Evolutionary conservation across 2,113 vertebrate genomes (phyloP), one percentile per base, ranked within the genome.

Genomic region (Nannobrachium achirus): DNA sequence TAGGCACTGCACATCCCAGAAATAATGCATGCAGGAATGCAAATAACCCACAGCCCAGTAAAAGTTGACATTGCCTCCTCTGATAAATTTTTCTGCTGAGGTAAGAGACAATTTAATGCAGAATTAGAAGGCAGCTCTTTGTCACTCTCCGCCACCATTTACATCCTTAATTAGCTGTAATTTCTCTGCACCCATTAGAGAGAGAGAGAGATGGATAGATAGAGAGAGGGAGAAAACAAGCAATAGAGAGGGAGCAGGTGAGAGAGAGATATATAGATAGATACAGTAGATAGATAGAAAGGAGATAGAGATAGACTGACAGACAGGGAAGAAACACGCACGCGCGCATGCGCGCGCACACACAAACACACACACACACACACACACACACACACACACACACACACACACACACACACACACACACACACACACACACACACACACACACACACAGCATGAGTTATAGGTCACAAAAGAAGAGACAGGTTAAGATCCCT

Each of bases 141-240:
- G 81, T 86, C 87, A 91, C 87, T 90, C 82, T 91, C 91, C 73
- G 87, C 92, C 92, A 93, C 93, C 93, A 94, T 95, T 95, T 95
- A 93, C 92, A 94, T 94, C 90, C 90, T 91, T 95, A 94, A 95
- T 95, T 94, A 95, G 92, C 88, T 94, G 92, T 93, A 94, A 94
- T 94, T 94, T 92, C 93, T 93, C 89, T 89, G 90, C 92, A 86
- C 86, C 92, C 92, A 93, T 94, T 94, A 94, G 87, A 90, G 89
- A 89, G 88, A 87, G 86, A 81, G 86, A 78, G 88, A 42, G 51
- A 53, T 25, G 39, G 56, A 49, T 57, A 14, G 16, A 6, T 44
- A 18, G 51, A 44, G 63, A 60, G 40, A 50, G 50, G n/a, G n/a
- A n/a, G n/a, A n/a, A n/a, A n/a, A n/a, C n/a, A n/a, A n/a, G n/a